Conservation (phyloP, 2,888 invertebrate species). For the Trissolcus japonicus region DNA sequence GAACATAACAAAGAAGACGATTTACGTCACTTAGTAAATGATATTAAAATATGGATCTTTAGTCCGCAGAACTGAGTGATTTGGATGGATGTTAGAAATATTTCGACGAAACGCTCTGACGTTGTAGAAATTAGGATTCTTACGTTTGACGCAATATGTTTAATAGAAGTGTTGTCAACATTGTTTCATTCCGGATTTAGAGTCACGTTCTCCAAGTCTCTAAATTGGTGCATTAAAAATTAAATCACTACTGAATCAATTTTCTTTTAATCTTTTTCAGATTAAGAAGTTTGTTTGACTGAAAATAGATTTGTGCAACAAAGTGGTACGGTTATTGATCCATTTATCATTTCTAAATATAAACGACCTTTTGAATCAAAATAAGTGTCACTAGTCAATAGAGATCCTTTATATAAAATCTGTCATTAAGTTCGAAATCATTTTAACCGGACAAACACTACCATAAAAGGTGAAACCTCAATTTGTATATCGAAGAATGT, state of each 20-base stretch:
- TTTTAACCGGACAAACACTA: too few relatives aligned
- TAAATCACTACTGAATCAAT: too few relatives aligned
- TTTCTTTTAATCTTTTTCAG: too few relatives aligned
- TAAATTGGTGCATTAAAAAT: background rate
- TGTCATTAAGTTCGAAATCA: too few relatives aligned
- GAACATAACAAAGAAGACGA: background rate
- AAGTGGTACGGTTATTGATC: too few relatives aligned
- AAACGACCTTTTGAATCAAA: too few relatives aligned
- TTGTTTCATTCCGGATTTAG: background rate
- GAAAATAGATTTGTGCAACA: too few relatives aligned
- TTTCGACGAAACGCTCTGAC: slow-evolving; percentile 14
- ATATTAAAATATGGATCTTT: slow-evolving; percentile 13
- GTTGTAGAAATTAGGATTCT: background rate
- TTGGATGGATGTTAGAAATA: background rate
- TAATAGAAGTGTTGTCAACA: slow-evolving; percentile 8
- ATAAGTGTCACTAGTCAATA: too few relatives aligned
- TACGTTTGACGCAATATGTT: background rate
- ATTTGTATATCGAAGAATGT: background rate
- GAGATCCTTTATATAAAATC: too few relatives aligned
- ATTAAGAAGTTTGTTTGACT: too few relatives aligned
- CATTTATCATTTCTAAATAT: too few relatives aligned
- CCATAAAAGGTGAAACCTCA: background rate
- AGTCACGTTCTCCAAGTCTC: background rate
- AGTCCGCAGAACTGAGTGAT: background rate
- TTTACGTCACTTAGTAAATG: slow-evolving; percentile 8